Percentiles rank a stretch among this genome's conserved stretches.
phyloP scores from a whole-genome alignment of 2,113 vertebrate species.

The Trogon surrucura region DNA sequence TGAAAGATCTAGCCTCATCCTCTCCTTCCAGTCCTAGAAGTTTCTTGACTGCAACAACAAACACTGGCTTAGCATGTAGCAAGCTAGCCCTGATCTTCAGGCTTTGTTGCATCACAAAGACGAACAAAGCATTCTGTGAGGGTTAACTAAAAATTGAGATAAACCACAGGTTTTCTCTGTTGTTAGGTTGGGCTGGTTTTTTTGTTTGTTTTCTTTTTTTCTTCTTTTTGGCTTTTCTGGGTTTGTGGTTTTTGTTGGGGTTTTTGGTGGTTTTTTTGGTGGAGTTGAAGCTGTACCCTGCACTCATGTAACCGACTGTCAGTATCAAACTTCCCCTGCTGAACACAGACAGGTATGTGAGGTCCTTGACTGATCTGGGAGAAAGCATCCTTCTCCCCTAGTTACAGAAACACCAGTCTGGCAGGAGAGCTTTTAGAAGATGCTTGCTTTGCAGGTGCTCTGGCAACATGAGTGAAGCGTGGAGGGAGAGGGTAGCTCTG shows the following conservation, averaged over 20 bases:
- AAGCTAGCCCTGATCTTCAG: neutral
- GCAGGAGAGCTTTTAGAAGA: neutral
- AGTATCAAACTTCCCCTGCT: neutral
- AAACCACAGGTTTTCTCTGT: neutral
- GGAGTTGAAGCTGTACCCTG: neutral
- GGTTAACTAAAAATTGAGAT: neutral
- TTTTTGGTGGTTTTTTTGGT: neutral
- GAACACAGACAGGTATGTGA: neutral
- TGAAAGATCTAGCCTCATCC: neutral
- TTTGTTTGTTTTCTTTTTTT: neutral
- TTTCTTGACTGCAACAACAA: neutral
- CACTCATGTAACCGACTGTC: neutral
- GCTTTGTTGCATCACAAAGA: neutral
- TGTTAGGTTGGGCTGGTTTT: neutral
- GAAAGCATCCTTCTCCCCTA: too few relatives aligned
- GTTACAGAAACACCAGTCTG: rapidly evolving
- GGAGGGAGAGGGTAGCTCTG: neutral
- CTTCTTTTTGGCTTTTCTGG: neutral
- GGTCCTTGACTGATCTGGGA: neutral
- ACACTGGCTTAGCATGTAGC: neutral
- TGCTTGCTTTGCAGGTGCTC: neutral
- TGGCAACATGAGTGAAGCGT: rapidly evolving
- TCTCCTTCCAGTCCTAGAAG: neutral
- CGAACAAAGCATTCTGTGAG: neutral
- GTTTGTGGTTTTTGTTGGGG: neutral